Evolutionary conservation across 2,888 invertebrate species (phyloP).

Genomic region (Tanypteryx hageni): DNA sequence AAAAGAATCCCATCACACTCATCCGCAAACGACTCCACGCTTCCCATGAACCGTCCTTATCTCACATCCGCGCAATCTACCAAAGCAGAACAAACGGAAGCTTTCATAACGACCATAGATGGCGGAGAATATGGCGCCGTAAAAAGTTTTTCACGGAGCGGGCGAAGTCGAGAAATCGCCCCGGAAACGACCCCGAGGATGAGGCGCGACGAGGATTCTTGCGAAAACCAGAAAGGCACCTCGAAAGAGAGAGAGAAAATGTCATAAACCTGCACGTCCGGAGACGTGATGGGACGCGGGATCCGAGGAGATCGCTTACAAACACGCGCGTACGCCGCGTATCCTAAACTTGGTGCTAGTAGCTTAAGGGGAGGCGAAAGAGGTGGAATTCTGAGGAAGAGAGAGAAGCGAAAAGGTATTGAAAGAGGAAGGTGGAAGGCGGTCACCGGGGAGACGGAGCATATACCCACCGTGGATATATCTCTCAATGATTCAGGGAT

Average conservation of each 20-base stretch:
- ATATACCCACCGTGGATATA: not conserved
- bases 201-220: too few species aligned
- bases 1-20: not conserved
- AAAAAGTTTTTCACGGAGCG: not conserved
- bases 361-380: not conserved
- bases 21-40: not conserved
- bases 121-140: not conserved
- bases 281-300: not conserved
- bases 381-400: not conserved
- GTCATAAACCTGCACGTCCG: not conserved
- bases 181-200: not conserved
- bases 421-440: not conserved
- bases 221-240: not conserved
- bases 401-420: not conserved
- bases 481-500: not conserved
- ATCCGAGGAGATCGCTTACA: not conserved
- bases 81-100: not conserved
- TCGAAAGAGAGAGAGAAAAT: not conserved
- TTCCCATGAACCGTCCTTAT: not conserved
- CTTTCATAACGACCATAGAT: not conserved
- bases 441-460: not conserved
- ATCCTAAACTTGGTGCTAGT: not conserved
- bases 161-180: not conserved
- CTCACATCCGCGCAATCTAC: not conserved
- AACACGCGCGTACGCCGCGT: too few species aligned